Base-by-base conservation (phyloP, 30 jellyfish, hydroid and myxozoan genomes). In the Hydra vulgaris region DNA sequence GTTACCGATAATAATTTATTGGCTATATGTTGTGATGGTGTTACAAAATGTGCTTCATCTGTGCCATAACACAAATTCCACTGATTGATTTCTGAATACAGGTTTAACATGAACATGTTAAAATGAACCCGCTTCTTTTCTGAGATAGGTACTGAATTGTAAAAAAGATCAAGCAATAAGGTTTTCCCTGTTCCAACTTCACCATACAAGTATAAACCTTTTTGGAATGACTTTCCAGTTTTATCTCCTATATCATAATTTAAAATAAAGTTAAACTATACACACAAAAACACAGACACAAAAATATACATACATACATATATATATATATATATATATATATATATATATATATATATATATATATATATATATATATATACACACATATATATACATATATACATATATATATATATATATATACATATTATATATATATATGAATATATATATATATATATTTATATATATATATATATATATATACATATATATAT, bases 151-250 rank as follows among this genome's bases (percentile, higher is more conserved):
- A 85, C 84, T 56, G 93, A 70, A 78, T 89, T 95, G 69, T 84
- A 89, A 71, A 89, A 79, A 15, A 85, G 26, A 40, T 89, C 95
- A 22, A 89, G 86, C 7, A 89, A 83, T 1, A 89, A 72, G 0
- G 97, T 89, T 55, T 89, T 89, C 53, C 97, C 97, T 27, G 93
- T 80, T 18, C 97, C 97, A 0, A 89, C 97, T 19, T 83, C 95
- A 17, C 97, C 97, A 77, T 89, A 86, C 8, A 89, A 74, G 25
- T 89, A 89, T 16, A 89, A 66, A 27, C 97, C 95, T 69, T 74
- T 78, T 18, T 87, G 90, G 55, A 3, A 23, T 71, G 53, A 27
- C 74, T 40, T 40, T 40, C 8, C 61, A 40, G 61, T 40, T 40
- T 40, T 12, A 5, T 40, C 61, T 40, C 61, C 61, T 40, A 40